Evolutionary conservation across 2,113 vertebrate genomes (phyloP), one percentile per base, ranked within the genome.

Genomic region (Entelurus aequoreus): DNA sequence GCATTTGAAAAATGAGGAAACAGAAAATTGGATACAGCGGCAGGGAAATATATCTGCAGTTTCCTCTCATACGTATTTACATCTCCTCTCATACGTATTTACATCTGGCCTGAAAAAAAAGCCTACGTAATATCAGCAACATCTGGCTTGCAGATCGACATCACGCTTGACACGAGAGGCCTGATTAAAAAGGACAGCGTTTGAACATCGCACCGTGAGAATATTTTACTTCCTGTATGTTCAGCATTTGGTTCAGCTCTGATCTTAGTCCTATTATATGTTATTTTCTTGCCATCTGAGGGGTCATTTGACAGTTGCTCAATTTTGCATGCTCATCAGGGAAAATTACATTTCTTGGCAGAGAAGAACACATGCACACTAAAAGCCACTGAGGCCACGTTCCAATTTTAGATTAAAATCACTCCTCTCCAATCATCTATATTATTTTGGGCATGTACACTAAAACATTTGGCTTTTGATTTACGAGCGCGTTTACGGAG

Each of bases 91-190:
- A n/a, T 46, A 74, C 53, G 46, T 65, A 72, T 80, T 71, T 67
- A 48, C 71, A 74, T 79, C 61, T 75, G 64, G 62, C 68, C 75
- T 55, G n/a, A 79, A 82, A 78, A 78, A 62, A 63, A 60, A 51
- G 54, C 66, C 51, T 13, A 19, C 21, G 6, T 48, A 65, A 60
- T 36, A 60, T 60, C 53, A 65, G 47, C 54, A 52, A 69, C 80
- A 78, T 61, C 70, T 81, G 80, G 65, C 66, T 6, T 8, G 48
- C 84, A 80, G 77, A 77, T 78, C 62, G 55, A 50, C 59, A 74
- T 70, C 66, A 55, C 50, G 12, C 11, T 14, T 13, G 14, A 40
- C n/a, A 35, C 19, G 37, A 6, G 40, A 35, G 19, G 19, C 16
- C 51, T 69, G 52, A 8, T 71, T 77, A 38, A 55, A 72, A 65